Percentiles rank a stretch among this genome's conserved stretches.
Evolutionary conservation across 2,888 invertebrate genomes (phyloP).

Genomic region (Pristionchus arcanus): DNA sequence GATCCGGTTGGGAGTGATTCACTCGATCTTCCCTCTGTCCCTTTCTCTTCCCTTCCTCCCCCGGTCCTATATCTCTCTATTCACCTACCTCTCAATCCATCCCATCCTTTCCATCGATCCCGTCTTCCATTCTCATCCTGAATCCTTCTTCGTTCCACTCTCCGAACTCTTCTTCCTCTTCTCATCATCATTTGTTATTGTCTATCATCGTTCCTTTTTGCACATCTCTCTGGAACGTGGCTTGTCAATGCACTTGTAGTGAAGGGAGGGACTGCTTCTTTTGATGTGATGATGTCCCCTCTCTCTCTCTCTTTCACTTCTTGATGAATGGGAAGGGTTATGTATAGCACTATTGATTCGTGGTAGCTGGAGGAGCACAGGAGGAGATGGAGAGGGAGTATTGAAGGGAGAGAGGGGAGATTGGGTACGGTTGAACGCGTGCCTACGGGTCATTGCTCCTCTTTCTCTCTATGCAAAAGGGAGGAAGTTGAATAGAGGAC

Average conservation of each 20-base stretch:
- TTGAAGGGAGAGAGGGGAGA: background rate
- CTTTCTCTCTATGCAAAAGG: background rate
- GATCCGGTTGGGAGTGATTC: constrained; percentile 43
- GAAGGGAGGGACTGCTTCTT: constrained; percentile 14
- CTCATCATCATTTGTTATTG: background rate
- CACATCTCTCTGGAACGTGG: constrained; percentile 15
- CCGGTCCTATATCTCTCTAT: constrained; percentile 40
- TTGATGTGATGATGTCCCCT: constrained; percentile 36
- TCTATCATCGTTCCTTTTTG: background rate
- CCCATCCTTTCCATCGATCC: background rate
- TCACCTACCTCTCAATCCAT: background rate
- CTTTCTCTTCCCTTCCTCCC: constrained; percentile 31
- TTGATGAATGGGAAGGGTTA: constrained; percentile 40
- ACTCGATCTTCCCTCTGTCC: background rate
- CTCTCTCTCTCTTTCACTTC: constrained; percentile 24
- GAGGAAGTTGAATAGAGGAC: background rate
- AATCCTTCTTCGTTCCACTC: background rate
- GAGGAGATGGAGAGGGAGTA: background rate
- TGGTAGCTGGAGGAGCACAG: background rate
- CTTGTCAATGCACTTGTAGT: constrained; percentile 6
- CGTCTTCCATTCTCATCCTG: background rate
- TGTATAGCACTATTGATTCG: constrained; percentile 26
- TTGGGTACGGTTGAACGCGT: background rate
- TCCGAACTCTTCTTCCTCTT: background rate
- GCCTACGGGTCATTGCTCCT: constrained; percentile 5